Conservation (phyloP, 2,113 vertebrate species). For the Trematocara macrostoma region DNA sequence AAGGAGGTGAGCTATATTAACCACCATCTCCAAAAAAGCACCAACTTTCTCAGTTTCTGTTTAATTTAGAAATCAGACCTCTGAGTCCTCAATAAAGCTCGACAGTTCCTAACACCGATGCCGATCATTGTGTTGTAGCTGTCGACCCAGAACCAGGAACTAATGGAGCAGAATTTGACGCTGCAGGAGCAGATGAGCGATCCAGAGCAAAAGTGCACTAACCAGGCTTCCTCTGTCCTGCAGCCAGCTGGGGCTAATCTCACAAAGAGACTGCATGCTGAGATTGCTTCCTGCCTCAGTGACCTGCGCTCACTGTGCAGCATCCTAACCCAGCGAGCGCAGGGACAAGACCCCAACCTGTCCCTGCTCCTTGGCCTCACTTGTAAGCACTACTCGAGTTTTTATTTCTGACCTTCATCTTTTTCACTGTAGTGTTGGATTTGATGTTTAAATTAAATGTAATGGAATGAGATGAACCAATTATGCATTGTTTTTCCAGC, state of each 20-base stretch:
- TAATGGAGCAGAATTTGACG: conserved; percentile 91
- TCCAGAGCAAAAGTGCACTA: conserved; percentile 48
- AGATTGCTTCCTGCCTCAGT: conserved; percentile 84
- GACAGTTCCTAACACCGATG: neutral
- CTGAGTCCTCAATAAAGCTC: neutral
- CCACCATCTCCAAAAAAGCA: neutral
- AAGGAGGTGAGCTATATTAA: conserved; percentile 80
- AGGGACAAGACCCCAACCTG: conserved; percentile 92
- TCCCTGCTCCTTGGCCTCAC: conserved; percentile 91
- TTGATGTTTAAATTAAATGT: neutral
- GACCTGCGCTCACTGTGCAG: conserved; percentile 90
- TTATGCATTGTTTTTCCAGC: conserved; percentile 55
- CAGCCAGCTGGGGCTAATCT: conserved; percentile 62
- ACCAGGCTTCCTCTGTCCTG: conserved; percentile 49
- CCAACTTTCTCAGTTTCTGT: neutral
- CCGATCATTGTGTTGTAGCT: conserved; percentile 72
- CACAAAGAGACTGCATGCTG: conserved; percentile 75
- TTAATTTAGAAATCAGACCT: neutral
- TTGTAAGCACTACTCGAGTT: conserved; percentile 68
- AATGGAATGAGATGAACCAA: neutral
- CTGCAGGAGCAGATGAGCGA: conserved; percentile 84
- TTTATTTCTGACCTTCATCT: neutral
- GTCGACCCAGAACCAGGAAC: conserved; percentile 90
- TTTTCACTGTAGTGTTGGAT: neutral
- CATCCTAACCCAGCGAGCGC: conserved; percentile 88